Evolutionary conservation across 2,113 vertebrate species (phyloP), one percentile per base, ranked within the genome.

Genomic region (Calidris pugnax): DNA sequence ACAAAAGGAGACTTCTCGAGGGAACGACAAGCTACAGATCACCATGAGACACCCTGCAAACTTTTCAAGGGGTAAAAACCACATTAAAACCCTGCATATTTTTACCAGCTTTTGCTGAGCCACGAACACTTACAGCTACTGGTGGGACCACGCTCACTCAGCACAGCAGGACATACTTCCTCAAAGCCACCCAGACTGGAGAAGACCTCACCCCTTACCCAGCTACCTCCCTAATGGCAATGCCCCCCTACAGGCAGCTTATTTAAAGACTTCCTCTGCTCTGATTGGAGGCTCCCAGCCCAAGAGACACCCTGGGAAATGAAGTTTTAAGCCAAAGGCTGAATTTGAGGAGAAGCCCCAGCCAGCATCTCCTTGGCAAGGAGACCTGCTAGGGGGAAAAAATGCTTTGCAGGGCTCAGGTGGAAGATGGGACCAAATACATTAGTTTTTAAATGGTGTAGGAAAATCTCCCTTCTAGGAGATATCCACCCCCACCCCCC

Each of bases 341-440:
- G 37, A 28, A 39, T 32, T 75, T 68, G 6, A 73, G 55, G 14
- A 32, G 4, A 27, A 5, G 0, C 4, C 3, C 5, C 4, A 10
- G 6, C 2, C 8, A 39, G 11, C 3, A 43, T 0, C 18, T 33
- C 22, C 41, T 35, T 23, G 2, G 12, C 8, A 32, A 37, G 39
- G 17, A 33, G 22, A 41, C 0, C 13, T 60, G 4, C 10, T 45
- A 7, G 7, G 18, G 6, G 10, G 21, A 6, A 41, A 51, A 78
- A 22, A 0, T n/a, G 0, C 1, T 47, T 86, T 28, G 6, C 5
- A 3, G 3, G 0, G 0, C 17, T 9, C 56, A 50, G 17, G 43
- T 23, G 9, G 26, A 56, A 12, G 10, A 6, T 2, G 1, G 6
- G 7, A 4, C 3, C 2, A 33, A 87, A 67, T 5, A 2, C 0